Evolutionary conservation across 2,888 invertebrate genomes (phyloP), one percentile per base, ranked within the genome.

Genomic region (Tetanocera ferruginea): DNA sequence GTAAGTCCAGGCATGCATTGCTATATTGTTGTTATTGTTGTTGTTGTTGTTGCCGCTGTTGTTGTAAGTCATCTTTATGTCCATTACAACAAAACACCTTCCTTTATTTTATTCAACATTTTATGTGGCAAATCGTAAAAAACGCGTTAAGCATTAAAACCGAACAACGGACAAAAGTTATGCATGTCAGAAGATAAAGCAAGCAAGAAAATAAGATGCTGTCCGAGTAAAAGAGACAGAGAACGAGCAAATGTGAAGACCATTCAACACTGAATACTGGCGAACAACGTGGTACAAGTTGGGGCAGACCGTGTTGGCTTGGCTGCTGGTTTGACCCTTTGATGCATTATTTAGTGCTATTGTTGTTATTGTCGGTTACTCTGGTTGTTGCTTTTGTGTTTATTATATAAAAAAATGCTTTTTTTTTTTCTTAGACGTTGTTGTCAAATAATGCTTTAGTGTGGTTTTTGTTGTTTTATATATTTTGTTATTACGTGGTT

Each of bases 41-140:
- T 52, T n/a, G n/a, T 51, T 52, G 31, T 31, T 25, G 8, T 52
- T 71, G 55, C 34, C 34, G 0, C 43, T 34, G 72, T 37, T 73
- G 73, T 49, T 43, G 28, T 73, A 73, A 73, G 73, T 74, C 74
- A 74, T 74, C 72, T 72, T 43, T 43, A 23, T 5, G 57, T 11
- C 37, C 74, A 66, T 71, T 34, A 55, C 34, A 55, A 69, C 51
- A 52, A 31, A 34, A 34, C 55, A 71, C 71, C 71, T 28, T 71
- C 55, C 6, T 72, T 57, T 72, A 57, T 60, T 60, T 72, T 57
- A 72, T 57, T 31, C 19, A 70, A 34, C 25, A 23, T 66, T 76
- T 76, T 76, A 69, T 76, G 69, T 57, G 76, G 57, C 69, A 43
- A 57, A 76, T 69, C 76, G 60, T 76, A 69, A 76, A 76, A 67